Evolutionary conservation across 2,888 invertebrate species (phyloP).

Genomic region (Scotopteryx bipunctaria): DNA sequence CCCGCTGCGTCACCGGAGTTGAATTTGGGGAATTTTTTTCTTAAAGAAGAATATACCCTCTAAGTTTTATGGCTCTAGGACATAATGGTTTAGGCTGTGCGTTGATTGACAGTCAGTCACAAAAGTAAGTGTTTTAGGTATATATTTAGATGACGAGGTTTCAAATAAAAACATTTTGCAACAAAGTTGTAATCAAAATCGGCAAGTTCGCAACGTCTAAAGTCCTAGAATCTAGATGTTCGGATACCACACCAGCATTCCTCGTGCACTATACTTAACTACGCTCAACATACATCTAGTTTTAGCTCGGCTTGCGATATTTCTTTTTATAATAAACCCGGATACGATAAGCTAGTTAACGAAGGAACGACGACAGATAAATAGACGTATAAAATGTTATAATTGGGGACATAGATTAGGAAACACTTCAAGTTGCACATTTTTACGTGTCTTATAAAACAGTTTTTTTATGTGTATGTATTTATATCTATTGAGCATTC

Average conservation of each 20-base stretch:
- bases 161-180: neutral
- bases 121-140: no score
- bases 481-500: no score
- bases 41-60: no score
- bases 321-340: slow-evolving; percentile 35
- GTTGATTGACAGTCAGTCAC: no score
- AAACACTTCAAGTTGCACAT: neutral
- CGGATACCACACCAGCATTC: slow-evolving; percentile 48
- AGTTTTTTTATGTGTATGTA: no score
- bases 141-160: neutral
- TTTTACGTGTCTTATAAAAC: no score
- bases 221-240: slow-evolving; percentile 47
- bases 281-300: slow-evolving; percentile 26
- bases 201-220: slow-evolving; percentile 3
- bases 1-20: no score
- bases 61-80: no score
- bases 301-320: slow-evolving; percentile 31
- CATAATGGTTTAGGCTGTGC: no score
- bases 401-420: slow-evolving; percentile 1
- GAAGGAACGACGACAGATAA: slow-evolving; percentile 23
- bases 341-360: slow-evolving; percentile 28
- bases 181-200: slow-evolving; percentile 8
- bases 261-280: slow-evolving; percentile 38
- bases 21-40: no score
- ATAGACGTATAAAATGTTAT: slow-evolving; percentile 5